Percentiles rank a stretch among this genome's conserved stretches.
phyloP scores from a whole-genome alignment of 2,888 invertebrate genomes.

The Zaprionus obscuricornis region DNA sequence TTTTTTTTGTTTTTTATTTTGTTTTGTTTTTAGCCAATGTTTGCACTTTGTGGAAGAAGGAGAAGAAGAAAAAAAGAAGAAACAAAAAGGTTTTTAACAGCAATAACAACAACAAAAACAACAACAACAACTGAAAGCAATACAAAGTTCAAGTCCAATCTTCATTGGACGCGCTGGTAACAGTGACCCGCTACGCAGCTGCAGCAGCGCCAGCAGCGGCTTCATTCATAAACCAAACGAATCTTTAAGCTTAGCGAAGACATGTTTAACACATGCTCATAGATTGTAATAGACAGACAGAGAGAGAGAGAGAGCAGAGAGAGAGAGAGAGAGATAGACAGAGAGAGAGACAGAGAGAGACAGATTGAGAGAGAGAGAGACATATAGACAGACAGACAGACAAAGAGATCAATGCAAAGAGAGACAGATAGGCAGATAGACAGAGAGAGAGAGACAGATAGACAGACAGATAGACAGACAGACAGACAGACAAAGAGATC shows the following conservation, averaged over 20 bases:
- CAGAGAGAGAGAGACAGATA: no score
- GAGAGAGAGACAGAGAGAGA: no score
- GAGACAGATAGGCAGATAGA: no score
- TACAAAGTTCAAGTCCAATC: slow-evolving; percentile 68
- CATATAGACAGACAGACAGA: no score
- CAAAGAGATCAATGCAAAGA: no score
- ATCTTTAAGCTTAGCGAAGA: background rate
- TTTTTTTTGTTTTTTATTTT: background rate
- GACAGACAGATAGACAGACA: no score
- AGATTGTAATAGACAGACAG: no score
- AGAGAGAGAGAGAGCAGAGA: no score
- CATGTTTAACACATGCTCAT: slow-evolving; percentile 10
- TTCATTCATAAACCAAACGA: slow-evolving; percentile 33
- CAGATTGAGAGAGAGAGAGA: no score
- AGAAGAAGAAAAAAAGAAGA: background rate
- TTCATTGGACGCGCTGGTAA: slow-evolving; percentile 42
- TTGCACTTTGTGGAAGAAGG: slow-evolving; percentile 19
- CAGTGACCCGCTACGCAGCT: slow-evolving; percentile 51
- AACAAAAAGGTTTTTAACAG: background rate
- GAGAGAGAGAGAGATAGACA: no score
- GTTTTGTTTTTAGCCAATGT: slow-evolving; percentile 19
- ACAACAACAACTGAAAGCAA: background rate
- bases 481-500: no score
- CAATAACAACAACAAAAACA: background rate
- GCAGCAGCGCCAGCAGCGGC: slow-evolving; percentile 8